A percentile compares a stretch with the other conserved stretches of the same genome.
These are phyloP conservation scores for Myotis pilosus DNA, from an alignment of 2,797 vertebrate species.

Conservation along the genomic window DNA sequence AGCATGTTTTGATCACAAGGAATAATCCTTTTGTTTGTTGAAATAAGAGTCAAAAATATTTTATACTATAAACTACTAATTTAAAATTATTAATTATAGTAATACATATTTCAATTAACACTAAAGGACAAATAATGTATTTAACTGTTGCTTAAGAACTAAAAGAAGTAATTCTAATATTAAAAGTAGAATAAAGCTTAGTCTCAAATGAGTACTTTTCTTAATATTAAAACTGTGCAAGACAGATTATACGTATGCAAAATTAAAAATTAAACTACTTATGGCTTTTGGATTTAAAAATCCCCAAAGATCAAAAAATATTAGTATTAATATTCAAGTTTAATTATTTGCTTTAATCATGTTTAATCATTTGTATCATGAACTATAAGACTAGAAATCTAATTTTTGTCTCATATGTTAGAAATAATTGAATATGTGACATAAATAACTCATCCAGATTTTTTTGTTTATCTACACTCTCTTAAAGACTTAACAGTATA, in stretches of 20 bases:
- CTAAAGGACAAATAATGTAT: neutral
- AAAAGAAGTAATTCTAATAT: neutral
- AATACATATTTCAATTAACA: neutral
- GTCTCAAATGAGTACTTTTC: neutral
- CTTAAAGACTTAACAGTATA: constrained; percentile 23
- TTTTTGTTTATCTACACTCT: neutral
- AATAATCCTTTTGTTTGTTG: neutral
- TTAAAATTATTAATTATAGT: constrained; percentile 21
- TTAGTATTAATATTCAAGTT: constrained; percentile 36
- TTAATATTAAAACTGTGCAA: constrained; percentile 46
- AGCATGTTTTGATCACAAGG: neutral
- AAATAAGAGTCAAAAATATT: neutral
- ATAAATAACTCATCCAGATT: constrained; percentile 1
- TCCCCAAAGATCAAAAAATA: constrained; percentile 4
- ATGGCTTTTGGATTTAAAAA: constrained; percentile 6
- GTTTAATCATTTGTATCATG: constrained; percentile 31
- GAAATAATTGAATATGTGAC: constrained; percentile 27
- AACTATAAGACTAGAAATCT: constrained; percentile 3
- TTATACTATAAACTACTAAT: neutral
- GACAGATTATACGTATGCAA: neutral
- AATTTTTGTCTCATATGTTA: constrained; percentile 6
- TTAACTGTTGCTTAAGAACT: neutral
- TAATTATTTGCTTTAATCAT: constrained; percentile 48
- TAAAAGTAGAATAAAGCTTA: constrained; percentile 38
- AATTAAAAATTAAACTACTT: constrained; percentile 58